Base-by-base conservation (phyloP, 2,797 vertebrate genomes). In the Cygnus olor region DNA sequence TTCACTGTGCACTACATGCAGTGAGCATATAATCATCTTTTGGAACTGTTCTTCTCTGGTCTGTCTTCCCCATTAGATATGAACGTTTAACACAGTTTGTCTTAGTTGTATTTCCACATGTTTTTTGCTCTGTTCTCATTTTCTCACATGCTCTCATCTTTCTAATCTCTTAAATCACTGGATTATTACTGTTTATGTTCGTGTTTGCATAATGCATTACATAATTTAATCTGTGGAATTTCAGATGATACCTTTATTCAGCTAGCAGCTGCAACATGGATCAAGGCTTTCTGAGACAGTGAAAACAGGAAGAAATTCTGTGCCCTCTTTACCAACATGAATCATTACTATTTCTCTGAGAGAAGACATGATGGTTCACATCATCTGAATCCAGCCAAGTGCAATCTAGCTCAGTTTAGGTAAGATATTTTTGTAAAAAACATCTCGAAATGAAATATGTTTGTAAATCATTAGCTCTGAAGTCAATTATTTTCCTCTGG, bases 121-220 rank as follows among this genome's bases (percentile, higher is more conserved):
- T 7, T 10, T 80, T 53, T n/a, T 3, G 2, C 34, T 10, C 28
- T 32, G 5, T 56, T 60, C 32, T 91, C 8, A 54, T 88, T 84
- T 95, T 84, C 32, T 76, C 56, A 74, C 32, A 28, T 6, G 28
- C 6, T 73, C 9, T 81, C 13, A 49, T 73, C 84, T 89, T 92
- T 65, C 73, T 53, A 60, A 76, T 72, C 70, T 77, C 85, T 76
- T 88, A 88, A 81, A 96, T 53, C 8, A 21, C 53, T 53, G 63
- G 34, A 81, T 91, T 92, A 83, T 88, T 94, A 78, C 74, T 91
- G 28, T 51, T 36, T 92, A 49, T 54, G 16, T 36, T 81, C 30
- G 21, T 45, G 60, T n/a, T 79, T 81, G 53, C 49, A 79, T 76
- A 88, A 83, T 15, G 13, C 12, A 36, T 53, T 80, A 72, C 32